Evolutionary conservation across 1,140 invertebrate genomes (phyloP).

Genomic region (Drosophila dunni): DNA sequence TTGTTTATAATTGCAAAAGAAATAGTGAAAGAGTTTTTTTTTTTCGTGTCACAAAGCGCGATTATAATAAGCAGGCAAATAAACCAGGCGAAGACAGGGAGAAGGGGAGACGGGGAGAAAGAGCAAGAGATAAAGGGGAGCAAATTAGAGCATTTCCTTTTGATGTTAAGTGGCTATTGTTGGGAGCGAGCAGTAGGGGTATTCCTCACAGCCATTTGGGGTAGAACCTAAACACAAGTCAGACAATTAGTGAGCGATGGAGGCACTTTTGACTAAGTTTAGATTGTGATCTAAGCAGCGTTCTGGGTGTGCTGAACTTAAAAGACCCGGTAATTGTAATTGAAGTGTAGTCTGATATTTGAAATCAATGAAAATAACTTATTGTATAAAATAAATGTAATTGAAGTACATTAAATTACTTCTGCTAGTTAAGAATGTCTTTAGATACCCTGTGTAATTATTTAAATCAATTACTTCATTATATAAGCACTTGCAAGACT

Average conservation of each 20-base stretch:
- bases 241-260: neutral
- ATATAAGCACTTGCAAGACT: neutral
- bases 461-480: neutral
- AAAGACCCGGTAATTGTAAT: neutral
- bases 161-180: slow-evolving; percentile 37
- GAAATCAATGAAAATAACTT: too few species aligned
- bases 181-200: neutral
- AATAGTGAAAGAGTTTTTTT: slow-evolving; percentile 32
- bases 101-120: neutral
- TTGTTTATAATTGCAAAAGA: slow-evolving; percentile 48
- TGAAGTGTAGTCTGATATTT: too few species aligned
- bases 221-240: neutral
- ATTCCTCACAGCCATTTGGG: neutral
- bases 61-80: slow-evolving; percentile 52
- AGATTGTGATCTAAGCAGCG: too few species aligned
- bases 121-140: neutral
- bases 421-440: too few species aligned
- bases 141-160: slow-evolving; percentile 33
- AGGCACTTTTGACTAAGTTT: too few species aligned
- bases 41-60: slow-evolving; percentile 39
- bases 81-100: neutral
- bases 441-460: neutral
- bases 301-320: neutral
- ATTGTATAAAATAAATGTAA: too few species aligned
- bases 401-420: too few species aligned